These are phyloP conservation scores for Cariama cristata DNA, from an alignment of 2,113 vertebrate species.

Conservation along the genomic window DNA sequence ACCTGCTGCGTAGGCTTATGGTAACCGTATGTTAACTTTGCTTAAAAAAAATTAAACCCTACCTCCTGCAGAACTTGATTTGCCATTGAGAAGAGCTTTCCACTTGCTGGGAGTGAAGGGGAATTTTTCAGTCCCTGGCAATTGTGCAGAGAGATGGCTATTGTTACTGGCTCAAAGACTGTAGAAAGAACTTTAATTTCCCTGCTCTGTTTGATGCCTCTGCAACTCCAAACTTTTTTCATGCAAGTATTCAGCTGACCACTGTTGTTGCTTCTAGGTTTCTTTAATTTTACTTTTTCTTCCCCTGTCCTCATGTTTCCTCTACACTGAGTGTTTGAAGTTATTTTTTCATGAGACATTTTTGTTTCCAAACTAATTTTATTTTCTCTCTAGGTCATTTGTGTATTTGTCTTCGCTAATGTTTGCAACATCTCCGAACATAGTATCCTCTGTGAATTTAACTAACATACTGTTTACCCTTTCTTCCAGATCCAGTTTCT, in stretches of 20 bases:
- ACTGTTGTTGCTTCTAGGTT: not conserved
- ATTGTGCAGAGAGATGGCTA: constrained; percentile 33
- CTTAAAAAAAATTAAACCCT: constrained; percentile 67
- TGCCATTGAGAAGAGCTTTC: constrained; percentile 64
- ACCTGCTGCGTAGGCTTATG: constrained; percentile 73
- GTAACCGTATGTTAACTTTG: constrained; percentile 71
- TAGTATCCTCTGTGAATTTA: constrained; percentile 66
- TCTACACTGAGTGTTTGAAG: not conserved
- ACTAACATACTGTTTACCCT: constrained; percentile 78
- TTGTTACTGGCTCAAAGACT: constrained; percentile 50
- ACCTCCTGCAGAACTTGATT: constrained; percentile 67
- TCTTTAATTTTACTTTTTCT: constrained; percentile 16
- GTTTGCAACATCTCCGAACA: constrained; percentile 55
- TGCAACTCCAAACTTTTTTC: constrained; percentile 35
- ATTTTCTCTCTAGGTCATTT: constrained; percentile 38
- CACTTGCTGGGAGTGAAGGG: constrained; percentile 40
- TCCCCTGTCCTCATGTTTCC: not conserved
- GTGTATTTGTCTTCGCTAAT: constrained; percentile 64
- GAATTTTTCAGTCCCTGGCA: constrained; percentile 50
- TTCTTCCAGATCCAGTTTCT: constrained; percentile 79
- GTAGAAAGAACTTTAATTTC: constrained; percentile 51
- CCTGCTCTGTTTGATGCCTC: constrained; percentile 51
- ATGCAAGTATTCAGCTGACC: constrained; percentile 6
- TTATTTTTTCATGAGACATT: not conserved
- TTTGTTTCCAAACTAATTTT: constrained; percentile 30